Evolutionary conservation across 2,888 invertebrate genomes (phyloP).

Genomic region (Matsumyia berberina): DNA sequence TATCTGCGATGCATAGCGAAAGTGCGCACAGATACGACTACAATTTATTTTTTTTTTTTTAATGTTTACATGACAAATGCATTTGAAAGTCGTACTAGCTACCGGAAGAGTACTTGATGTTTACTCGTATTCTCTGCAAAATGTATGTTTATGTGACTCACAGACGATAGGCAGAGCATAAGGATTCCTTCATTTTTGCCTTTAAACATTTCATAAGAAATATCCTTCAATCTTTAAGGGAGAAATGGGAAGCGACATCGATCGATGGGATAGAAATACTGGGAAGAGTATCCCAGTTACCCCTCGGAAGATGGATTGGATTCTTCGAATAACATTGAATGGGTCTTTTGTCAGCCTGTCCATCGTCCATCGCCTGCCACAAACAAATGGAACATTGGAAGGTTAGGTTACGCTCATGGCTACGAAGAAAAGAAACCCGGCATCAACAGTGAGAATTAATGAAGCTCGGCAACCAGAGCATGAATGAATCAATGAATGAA

Average conservation of each 20-base stretch:
- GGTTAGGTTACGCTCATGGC: too few species aligned
- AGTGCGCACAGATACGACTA: not conserved
- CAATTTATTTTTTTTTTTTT: too few species aligned
- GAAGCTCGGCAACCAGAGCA: constrained; percentile 3
- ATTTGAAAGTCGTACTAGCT: not conserved
- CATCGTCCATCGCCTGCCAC: constrained; percentile 11
- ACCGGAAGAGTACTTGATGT: constrained; percentile 5
- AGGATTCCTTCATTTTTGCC: not conserved
- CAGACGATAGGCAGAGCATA: too few species aligned
- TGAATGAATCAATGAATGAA: constrained; percentile 37
- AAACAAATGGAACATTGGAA: not conserved
- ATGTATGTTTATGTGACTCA: not conserved
- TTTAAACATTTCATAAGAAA: not conserved
- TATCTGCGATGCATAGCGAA: constrained; percentile 36
- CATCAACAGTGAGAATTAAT: constrained; percentile 3
- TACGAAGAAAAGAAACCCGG: not conserved
- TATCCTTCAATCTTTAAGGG: not conserved
- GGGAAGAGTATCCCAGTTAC: not conserved
- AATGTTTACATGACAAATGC: constrained; percentile 44
- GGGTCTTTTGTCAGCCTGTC: constrained; percentile 14
- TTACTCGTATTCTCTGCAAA: not conserved
- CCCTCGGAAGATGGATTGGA: constrained; percentile 10
- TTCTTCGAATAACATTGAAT: not conserved
- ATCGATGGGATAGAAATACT: not conserved
- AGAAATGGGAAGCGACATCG: too few species aligned